Evolutionary conservation across 2,888 invertebrate genomes (phyloP).

Genomic region (Dolichopus griseipennis): DNA sequence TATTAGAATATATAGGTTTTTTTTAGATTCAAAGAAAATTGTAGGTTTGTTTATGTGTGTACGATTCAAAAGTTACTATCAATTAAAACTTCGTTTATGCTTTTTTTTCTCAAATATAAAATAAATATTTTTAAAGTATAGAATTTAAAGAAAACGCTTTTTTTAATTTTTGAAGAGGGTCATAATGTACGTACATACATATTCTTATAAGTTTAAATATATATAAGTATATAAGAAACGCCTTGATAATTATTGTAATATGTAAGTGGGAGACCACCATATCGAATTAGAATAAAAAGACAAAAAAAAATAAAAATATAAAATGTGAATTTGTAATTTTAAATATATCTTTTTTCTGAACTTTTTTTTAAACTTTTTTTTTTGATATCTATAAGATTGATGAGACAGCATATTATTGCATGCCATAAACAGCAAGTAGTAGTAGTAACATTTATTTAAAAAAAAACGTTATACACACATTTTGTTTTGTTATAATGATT

Average conservation of each 20-base stretch:
- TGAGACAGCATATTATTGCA: slow-evolving; percentile 1
- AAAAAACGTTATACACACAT: neutral
- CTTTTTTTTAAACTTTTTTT: neutral
- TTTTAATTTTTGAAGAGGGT: neutral
- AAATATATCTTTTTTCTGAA: neutral
- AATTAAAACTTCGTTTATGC: too few species aligned
- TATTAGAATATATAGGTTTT: too few species aligned
- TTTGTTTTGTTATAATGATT: too few species aligned
- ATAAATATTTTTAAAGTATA: too few species aligned
- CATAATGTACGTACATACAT: too few species aligned
- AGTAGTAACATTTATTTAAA: neutral
- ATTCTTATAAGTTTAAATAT: too few species aligned
- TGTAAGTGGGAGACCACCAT: slow-evolving; percentile 6
- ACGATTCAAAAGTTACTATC: too few species aligned
- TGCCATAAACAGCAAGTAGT: neutral
- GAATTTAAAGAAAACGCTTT: too few species aligned
- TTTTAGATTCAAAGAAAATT: too few species aligned
- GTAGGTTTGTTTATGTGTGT: too few species aligned
- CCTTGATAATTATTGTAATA: slow-evolving; percentile 1
- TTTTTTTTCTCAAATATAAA: too few species aligned
- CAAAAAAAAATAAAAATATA: too few species aligned
- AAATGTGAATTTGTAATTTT: neutral
- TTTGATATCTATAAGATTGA: neutral
- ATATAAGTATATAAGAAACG: neutral
- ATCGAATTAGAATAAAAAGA: slow-evolving; percentile 6